Evolutionary conservation across 2,797 vertebrate species (phyloP), one percentile per base, ranked within the genome.

Genomic region (Schizopygopsis pylzovi): DNA sequence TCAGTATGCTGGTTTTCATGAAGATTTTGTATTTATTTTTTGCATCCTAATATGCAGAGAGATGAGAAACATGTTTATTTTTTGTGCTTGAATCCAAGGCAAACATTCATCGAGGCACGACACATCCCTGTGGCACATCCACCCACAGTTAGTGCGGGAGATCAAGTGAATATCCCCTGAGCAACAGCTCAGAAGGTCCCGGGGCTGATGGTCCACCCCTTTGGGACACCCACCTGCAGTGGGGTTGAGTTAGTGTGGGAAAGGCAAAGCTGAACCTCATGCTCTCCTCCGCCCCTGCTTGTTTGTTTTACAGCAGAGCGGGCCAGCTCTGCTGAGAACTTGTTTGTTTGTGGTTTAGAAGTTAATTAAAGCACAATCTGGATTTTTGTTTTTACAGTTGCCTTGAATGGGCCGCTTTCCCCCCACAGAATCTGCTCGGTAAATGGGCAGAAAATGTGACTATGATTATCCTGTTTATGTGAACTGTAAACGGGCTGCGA

Each of bases 301-400:
- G 96, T 96, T 97, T 96, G 93, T 96, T 96, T 96, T 95, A 94
- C 93, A 92, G 93, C 90, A 94, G 93, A 90, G 91, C 90, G 92
- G 91, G 86, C 92, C 92, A 41, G 89, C 93, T 88, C 94, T 91
- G 92, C 92, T 93, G 89, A 94, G 95, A 95, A 95, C 89, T 90
- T 90, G 92, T 96, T 96, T 95, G 94, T 95, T 96, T 94, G 92
- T 91, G 92, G 93, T 95, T 90, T 84, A 91, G 91, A 92, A 92
- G 93, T 96, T 93, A 95, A 95, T 96, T 95, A 94, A 94, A 96
- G 95, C 91, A 90, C 91, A 91, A 92, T 94, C 91, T 91, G 88
- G 77, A 91, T 91, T 92, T 93, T 92, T 92, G 92, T 93, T 95
- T 94, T 94, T 93, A 93, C 93, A 94, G 93, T 95, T 94, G 93